Conservation (phyloP, 2,888 invertebrate genomes). For the Campoplex nolae region DNA sequence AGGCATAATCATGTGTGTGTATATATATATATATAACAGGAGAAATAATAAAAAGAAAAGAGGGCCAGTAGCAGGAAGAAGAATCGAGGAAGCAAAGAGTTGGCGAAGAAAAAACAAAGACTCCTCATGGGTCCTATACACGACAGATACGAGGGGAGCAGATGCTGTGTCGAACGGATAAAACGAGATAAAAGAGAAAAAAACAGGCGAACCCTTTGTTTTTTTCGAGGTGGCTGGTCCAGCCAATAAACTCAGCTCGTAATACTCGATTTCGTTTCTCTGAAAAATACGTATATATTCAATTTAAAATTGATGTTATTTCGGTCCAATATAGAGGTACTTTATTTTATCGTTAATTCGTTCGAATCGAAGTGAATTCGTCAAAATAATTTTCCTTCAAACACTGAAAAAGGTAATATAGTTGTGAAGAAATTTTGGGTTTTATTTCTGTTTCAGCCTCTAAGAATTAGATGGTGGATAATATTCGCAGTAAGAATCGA, state of each 20-base stretch:
- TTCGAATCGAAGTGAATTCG: not conserved
- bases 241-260: slow-evolving; percentile 39
- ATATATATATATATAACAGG: not conserved
- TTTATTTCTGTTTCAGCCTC: not conserved
- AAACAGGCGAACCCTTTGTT: slow-evolving; percentile 4
- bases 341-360: not conserved
- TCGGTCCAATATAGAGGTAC: not conserved
- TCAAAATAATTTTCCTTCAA: not conserved
- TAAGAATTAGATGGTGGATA: not conserved
- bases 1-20: slow-evolving; percentile 35
- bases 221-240: slow-evolving; percentile 50
- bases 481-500: too few relatives aligned
- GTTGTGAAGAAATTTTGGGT: not conserved
- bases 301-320: slow-evolving; percentile 10
- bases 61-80: not conserved
- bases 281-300: slow-evolving; percentile 5
- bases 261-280: slow-evolving; percentile 16
- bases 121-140: slow-evolving; percentile 55
- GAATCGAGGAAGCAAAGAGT: slow-evolving; percentile 3
- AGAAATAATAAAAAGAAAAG: slow-evolving; percentile 36
- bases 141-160: slow-evolving; percentile 57
- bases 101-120: slow-evolving; percentile 24
- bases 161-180: slow-evolving; percentile 34
- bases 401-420: not conserved
- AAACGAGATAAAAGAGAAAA: slow-evolving; percentile 40